These are phyloP conservation scores for Zaprionus ornatus DNA, from an alignment of 1,140 invertebrate species.

Conservation along the genomic window DNA sequence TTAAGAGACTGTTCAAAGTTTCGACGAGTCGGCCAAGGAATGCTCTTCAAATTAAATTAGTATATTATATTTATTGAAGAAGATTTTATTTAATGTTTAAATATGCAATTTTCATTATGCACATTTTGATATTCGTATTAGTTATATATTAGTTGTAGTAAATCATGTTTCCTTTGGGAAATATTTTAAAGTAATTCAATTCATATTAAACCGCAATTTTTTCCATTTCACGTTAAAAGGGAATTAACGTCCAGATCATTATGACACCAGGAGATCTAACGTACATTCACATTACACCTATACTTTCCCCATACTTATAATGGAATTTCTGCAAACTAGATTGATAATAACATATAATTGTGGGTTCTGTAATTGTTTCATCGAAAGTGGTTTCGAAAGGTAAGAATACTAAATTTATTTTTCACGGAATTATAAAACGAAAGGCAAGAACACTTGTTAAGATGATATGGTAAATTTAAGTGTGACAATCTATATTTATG, in stretches of 20 bases:
- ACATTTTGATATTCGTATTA: no score
- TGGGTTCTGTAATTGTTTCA: not conserved
- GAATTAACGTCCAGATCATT: no score
- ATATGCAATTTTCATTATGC: no score
- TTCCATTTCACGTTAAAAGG: no score
- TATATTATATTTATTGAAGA: no score
- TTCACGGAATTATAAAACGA: not conserved
- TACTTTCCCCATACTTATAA: not conserved
- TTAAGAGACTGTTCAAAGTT: not conserved
- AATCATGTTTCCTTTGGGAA: no score
- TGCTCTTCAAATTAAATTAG: not conserved
- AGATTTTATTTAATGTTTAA: no score
- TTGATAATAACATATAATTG: not conserved
- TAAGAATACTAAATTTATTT: not conserved
- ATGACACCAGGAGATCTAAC: no score
- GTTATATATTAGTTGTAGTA: no score
- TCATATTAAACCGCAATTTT: no score
- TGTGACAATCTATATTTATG: constrained; percentile 1
- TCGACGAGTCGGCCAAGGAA: not conserved
- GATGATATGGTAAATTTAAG: not conserved
- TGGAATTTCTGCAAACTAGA: not conserved
- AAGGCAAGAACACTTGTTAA: not conserved
- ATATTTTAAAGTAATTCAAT: no score
- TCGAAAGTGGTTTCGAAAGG: not conserved
- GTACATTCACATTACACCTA: no score